Conservation (phyloP, 2,888 invertebrate genomes). For the Euzetes globulus region DNA sequence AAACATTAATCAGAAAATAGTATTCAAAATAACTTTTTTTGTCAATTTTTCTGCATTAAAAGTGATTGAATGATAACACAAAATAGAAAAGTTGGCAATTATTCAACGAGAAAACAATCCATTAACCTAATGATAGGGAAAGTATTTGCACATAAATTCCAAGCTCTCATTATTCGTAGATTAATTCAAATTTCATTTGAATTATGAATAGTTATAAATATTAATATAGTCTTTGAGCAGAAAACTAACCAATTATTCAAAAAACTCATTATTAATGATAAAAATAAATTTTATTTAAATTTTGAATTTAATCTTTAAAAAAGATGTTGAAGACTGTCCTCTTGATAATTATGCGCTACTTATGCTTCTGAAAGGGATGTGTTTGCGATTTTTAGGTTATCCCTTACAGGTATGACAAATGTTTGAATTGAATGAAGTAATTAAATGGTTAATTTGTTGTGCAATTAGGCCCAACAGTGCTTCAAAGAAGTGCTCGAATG, state of each 20-base stretch:
- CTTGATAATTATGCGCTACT: slow-evolving; percentile 57
- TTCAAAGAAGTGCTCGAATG: slow-evolving; percentile 58
- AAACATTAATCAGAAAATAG: no score
- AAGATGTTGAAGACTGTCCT: not conserved
- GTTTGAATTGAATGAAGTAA: not conserved
- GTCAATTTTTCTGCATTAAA: no score
- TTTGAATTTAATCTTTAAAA: not conserved
- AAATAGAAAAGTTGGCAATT: no score
- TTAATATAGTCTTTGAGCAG: slow-evolving; percentile 21
- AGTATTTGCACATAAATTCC: not conserved
- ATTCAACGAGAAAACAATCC: no score
- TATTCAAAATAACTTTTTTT: no score
- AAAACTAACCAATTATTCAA: slow-evolving; percentile 26
- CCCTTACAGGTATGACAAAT: slow-evolving; percentile 55
- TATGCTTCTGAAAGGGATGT: slow-evolving; percentile 70
- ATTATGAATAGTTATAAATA: slow-evolving; percentile 2
- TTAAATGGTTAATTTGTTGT: not conserved
- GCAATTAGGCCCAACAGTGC: slow-evolving; percentile 57
- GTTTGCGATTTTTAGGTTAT: slow-evolving; percentile 68
- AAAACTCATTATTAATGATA: not conserved
- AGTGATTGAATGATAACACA: no score
- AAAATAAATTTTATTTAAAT: not conserved
- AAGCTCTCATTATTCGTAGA: not conserved
- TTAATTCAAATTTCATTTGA: slow-evolving; percentile 7
- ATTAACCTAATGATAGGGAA: no score